Conservation (phyloP, 2,888 invertebrate species). For the Hemistola chrysoprasaria region DNA sequence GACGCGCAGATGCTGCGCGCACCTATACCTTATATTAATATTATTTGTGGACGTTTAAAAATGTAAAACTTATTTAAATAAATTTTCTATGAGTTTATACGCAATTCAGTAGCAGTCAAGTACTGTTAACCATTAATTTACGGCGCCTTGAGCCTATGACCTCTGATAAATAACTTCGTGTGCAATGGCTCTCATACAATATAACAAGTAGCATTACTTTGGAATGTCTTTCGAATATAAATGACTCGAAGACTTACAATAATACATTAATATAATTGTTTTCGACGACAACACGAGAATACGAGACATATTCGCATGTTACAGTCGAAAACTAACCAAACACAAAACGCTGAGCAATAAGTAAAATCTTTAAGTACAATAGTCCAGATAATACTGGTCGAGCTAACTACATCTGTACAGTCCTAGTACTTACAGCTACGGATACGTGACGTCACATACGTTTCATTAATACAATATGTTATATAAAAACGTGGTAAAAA, state of each 20-base stretch:
- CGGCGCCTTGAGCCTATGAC: no score
- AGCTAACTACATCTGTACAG: constrained; percentile 7
- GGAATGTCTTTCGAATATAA: constrained; percentile 24
- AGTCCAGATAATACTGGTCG: constrained; percentile 26
- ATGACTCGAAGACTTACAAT: constrained; percentile 12
- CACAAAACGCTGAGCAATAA: constrained; percentile 22
- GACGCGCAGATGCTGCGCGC: no score
- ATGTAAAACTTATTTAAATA: no score
- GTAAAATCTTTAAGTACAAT: constrained; percentile 23
- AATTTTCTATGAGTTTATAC: no score
- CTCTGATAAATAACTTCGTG: no score
- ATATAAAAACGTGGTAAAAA: constrained; percentile 25
- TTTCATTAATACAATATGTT: constrained; percentile 28
- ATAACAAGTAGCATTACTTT: constrained; percentile 1
- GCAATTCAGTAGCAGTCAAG: no score
- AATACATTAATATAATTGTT: constrained; percentile 4
- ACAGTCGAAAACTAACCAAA: neutral
- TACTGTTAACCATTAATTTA: no score
- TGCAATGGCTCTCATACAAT: no score
- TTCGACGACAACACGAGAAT: constrained; percentile 1
- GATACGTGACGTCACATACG: constrained; percentile 15
- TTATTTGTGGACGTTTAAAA: no score
- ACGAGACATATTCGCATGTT: neutral
- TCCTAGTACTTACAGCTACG: constrained; percentile 6
- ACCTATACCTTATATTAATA: no score